These are phyloP conservation scores for Recurvirostra avosetta DNA, from an alignment of 2,113 vertebrate species.

Conservation along the genomic window DNA sequence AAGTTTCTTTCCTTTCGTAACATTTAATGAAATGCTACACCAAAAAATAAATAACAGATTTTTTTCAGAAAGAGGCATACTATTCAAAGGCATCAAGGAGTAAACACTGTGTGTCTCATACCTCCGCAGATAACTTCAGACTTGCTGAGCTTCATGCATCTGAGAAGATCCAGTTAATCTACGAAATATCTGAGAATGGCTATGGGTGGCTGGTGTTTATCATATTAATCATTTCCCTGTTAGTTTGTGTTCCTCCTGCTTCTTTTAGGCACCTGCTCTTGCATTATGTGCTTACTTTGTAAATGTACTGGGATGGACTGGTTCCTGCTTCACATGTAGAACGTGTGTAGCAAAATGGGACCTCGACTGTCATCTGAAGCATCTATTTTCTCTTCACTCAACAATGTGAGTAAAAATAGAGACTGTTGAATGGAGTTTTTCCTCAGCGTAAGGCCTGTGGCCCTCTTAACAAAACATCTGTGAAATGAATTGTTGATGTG, in stretches of 20 bases:
- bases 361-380: background rate
- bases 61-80: background rate
- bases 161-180: background rate
- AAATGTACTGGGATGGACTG: background rate
- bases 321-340: background rate
- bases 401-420: background rate
- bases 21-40: background rate
- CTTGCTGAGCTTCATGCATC: background rate
- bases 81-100: background rate
- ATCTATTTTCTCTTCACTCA: background rate
- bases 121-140: background rate
- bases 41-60: background rate
- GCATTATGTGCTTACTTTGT: background rate
- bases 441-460: background rate
- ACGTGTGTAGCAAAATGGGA: background rate
- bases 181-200: background rate
- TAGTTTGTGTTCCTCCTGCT: background rate
- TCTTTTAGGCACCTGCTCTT: background rate
- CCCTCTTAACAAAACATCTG: constrained; percentile 2
- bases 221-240: background rate
- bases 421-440: background rate
- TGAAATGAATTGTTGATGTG: constrained; percentile 5
- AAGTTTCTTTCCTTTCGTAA: background rate
- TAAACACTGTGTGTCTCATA: background rate
- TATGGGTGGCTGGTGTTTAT: background rate